Percentiles rank a stretch among this genome's conserved stretches.
phyloP scores from a whole-genome alignment of 1,140 invertebrate species.

The Proctacanthus coquilletti region DNA sequence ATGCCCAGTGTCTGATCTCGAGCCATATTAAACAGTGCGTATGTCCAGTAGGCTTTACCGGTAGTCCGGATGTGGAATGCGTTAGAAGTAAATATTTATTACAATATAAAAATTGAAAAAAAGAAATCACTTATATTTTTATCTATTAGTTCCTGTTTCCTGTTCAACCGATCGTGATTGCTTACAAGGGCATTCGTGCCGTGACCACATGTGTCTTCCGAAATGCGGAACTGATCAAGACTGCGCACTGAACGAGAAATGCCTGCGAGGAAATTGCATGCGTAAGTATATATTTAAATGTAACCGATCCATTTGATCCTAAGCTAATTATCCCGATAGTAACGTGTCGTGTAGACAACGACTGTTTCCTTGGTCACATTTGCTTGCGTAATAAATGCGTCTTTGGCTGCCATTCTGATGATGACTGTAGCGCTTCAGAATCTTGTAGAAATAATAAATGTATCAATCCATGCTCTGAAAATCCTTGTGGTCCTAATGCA shows the following conservation, averaged over 20 bases:
- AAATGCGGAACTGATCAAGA: constrained; percentile 59
- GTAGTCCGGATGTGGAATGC: constrained; percentile 69
- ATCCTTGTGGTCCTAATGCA: constrained; percentile 71
- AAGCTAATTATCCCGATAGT: constrained; percentile 36
- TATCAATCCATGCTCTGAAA: constrained; percentile 56
- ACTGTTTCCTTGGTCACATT: constrained; percentile 81
- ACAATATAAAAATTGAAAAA: background rate
- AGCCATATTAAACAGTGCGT: constrained; percentile 65
- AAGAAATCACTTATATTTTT: constrained; percentile 3
- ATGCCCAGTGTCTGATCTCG: constrained; percentile 61
- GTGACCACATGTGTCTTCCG: constrained; percentile 61
- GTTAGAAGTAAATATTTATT: constrained; percentile 49
- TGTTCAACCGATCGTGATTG: constrained; percentile 57
- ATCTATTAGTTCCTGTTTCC: constrained; percentile 48
- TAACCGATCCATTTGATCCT: too few relatives aligned
- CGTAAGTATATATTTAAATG: constrained; percentile 43
- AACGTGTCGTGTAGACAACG: constrained; percentile 76
- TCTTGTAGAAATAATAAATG: constrained; percentile 66
- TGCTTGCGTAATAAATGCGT: constrained; percentile 71
- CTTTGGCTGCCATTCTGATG: constrained; percentile 70
- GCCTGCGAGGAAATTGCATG: constrained; percentile 61
- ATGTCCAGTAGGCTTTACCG: constrained; percentile 73
- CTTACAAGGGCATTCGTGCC: constrained; percentile 47
- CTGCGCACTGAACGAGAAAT: constrained; percentile 84
- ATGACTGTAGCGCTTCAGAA: constrained; percentile 71